Evolutionary conservation across 2,113 vertebrate species (phyloP).

Genomic region (Oncorhynchus masou): DNA sequence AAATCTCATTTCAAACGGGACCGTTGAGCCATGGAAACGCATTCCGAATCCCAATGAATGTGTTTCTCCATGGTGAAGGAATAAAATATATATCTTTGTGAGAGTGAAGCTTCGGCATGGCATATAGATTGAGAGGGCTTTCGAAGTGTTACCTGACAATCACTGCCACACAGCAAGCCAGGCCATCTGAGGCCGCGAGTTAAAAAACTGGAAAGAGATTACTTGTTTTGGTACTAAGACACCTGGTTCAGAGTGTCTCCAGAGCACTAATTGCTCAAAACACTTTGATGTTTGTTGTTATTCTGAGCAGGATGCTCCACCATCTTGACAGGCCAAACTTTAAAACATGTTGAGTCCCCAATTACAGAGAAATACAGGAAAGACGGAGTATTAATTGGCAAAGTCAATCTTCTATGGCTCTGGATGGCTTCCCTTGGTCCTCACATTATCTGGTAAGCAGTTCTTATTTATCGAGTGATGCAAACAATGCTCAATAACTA

Average conservation of each 20-base stretch:
- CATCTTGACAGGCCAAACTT: conserved; percentile 34
- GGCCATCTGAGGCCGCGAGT: neutral
- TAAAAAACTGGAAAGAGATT: conserved; percentile 46
- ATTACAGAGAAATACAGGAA: conserved; percentile 15
- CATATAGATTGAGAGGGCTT: conserved; percentile 40
- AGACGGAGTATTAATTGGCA: conserved; percentile 1
- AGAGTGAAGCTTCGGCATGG: conserved; percentile 45
- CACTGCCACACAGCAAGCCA: conserved; percentile 23
- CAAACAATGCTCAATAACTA: conserved; percentile 23
- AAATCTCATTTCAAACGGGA: conserved; percentile 66
- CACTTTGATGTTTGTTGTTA: conserved; percentile 1
- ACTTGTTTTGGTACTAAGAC: conserved; percentile 44
- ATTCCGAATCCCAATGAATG: conserved; percentile 70
- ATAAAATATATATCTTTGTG: conserved; percentile 20
- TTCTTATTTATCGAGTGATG: too few species aligned
- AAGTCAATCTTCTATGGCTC: neutral
- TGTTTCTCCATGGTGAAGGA: conserved; percentile 48
- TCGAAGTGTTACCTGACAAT: conserved; percentile 71
- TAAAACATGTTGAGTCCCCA: conserved; percentile 17
- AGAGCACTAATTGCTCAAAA: conserved; percentile 35
- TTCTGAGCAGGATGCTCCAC: conserved; percentile 15
- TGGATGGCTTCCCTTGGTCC: too few species aligned
- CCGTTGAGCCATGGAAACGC: conserved; percentile 60
- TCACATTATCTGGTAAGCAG: too few species aligned
- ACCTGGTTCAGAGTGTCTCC: neutral